These are phyloP conservation scores for Ficedula albicollis DNA, from an alignment of 2,797 vertebrate genomes.

Conservation along the genomic window DNA sequence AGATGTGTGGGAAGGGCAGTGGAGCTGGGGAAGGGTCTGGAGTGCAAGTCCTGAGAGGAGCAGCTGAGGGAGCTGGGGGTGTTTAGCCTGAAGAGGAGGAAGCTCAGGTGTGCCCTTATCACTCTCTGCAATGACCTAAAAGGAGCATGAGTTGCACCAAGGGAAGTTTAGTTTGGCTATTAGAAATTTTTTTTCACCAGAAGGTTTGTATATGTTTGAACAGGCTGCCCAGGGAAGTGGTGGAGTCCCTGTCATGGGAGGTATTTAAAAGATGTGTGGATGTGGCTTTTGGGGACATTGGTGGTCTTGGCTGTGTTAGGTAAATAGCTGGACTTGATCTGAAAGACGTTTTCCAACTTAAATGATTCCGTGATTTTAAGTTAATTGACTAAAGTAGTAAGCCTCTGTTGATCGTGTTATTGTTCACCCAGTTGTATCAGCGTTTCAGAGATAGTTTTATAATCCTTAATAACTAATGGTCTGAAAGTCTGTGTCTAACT, in stretches of 20 bases:
- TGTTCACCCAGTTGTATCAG: background rate
- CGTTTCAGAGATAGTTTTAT: background rate
- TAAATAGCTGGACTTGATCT: background rate
- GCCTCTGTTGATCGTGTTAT: background rate
- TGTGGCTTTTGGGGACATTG: background rate
- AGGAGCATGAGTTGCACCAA: background rate
- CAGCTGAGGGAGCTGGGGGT: background rate
- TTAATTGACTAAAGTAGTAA: background rate
- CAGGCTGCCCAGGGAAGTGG: background rate
- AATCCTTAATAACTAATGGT: background rate
- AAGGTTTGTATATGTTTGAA: background rate
- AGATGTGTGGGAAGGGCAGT: no score
- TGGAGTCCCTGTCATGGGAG: background rate
- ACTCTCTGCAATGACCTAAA: background rate
- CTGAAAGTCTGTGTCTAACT: background rate
- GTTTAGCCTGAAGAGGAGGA: background rate
- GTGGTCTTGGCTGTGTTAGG: background rate
- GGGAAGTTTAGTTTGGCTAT: background rate
- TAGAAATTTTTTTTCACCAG: background rate
- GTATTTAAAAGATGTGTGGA: background rate
- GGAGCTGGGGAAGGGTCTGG: background rate
- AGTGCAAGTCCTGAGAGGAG: background rate
- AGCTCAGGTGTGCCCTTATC: background rate
- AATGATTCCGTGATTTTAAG: fast-evolving
- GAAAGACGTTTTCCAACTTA: background rate